phyloP scores from a whole-genome alignment of 2,797 vertebrate species.

The Erithacus rubecula region DNA sequence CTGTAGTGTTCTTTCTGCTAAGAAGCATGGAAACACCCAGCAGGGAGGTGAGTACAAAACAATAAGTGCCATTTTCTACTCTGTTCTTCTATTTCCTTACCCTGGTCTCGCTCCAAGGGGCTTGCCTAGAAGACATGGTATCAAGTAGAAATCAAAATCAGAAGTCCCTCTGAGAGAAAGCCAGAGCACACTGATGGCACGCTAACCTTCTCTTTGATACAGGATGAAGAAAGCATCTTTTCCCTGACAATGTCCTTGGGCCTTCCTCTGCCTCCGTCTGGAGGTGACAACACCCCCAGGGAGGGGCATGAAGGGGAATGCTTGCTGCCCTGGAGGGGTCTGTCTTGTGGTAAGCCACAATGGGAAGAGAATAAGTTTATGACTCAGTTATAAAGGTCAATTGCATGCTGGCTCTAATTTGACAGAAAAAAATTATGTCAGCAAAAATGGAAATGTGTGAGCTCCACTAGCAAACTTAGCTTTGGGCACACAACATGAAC shows the following conservation, averaged over 20 bases:
- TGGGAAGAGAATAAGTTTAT: neutral
- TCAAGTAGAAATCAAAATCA: neutral
- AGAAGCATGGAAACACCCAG: neutral
- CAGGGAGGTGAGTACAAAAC: neutral
- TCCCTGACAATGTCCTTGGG: neutral
- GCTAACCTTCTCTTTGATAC: neutral
- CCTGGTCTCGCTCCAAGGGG: neutral
- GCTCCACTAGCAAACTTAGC: neutral
- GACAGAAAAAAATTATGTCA: neutral
- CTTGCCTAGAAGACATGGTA: neutral
- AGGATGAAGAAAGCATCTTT: neutral
- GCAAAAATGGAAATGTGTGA: neutral
- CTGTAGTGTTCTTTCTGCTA: neutral
- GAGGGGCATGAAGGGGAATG: neutral
- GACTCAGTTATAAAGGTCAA: neutral
- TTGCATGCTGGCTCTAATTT: neutral
- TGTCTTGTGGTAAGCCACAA: neutral
- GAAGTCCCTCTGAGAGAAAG: neutral
- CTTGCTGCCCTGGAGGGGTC: neutral
- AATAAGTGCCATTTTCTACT: neutral
- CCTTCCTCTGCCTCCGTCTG: neutral
- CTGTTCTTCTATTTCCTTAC: neutral
- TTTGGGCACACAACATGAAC: neutral
- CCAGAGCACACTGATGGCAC: neutral
- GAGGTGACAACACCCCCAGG: neutral